Base-by-base conservation (phyloP, 2,113 vertebrate genomes). In the Todiramphus saurophagus region DNA sequence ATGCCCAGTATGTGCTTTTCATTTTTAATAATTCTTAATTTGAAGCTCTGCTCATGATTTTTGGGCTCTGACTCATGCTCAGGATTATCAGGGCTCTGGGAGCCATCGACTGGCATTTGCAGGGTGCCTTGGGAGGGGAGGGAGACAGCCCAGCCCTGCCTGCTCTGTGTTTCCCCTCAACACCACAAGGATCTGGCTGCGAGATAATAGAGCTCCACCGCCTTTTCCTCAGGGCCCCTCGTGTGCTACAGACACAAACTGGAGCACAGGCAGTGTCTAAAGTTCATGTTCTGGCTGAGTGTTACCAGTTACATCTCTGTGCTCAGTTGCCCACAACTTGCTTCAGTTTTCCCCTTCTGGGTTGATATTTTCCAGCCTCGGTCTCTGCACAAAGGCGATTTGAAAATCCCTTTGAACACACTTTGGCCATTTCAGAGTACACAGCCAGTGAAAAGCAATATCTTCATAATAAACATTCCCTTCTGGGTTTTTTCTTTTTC, bases 221-320 rank as follows among this genome's bases (percentile, higher is more conserved):
- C 96, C 94, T 94, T 91, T 82, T 97, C 96, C 95, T 94, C 9
- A 96, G 96, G 92, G 96, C 92, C 93, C 81, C 95, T 94, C 83
- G 51, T 73, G 83, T 62, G 90, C 94, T 94, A 58, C 76, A 96
- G 94, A 87, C 92, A 93, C 88, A 76, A 87, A 93, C 80, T 79
- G 83, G 90, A 97, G 95, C 83, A 81, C 79, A 90, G 76, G 89
- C 94, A 78, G 90, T 84, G 94, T 92, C 77, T 87, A 94, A 96
- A 97, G 88, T 96, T 96, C 96, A 96, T 24, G 92, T 82, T 92
- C 94, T 93, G 95, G 87, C 92, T 96, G 95, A 96, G 85, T 10
- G 39, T 90, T 90, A 93, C 92, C 88, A 94, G 76, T 82, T 93
- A 56, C 92, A 91, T 91, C 83, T 70, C 92, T 84, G 64, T 31